These are phyloP conservation scores for Lamprotornis superbus DNA, from an alignment of 2,113 vertebrate species.

Conservation along the genomic window DNA sequence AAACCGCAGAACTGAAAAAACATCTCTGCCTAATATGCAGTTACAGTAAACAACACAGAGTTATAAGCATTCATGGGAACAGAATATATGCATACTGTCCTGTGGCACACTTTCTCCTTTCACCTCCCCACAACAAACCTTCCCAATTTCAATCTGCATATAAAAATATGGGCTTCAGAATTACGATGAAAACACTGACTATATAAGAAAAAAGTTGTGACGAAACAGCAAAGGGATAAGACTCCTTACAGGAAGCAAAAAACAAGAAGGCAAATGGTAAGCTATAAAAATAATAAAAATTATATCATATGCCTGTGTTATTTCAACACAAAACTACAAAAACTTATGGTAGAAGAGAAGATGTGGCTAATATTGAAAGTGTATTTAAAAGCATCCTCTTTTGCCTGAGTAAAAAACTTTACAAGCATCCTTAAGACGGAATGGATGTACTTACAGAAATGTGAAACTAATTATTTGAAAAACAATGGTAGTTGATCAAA, in stretches of 20 bases:
- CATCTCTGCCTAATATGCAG: background rate
- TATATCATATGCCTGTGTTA: background rate
- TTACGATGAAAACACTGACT: background rate
- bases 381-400: background rate
- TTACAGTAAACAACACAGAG: background rate
- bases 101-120: background rate
- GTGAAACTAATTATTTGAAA: background rate
- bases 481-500: background rate
- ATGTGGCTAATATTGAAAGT: background rate
- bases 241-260: background rate
- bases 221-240: background rate
- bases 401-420: background rate
- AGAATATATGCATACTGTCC: background rate
- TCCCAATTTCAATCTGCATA: background rate
- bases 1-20: background rate
- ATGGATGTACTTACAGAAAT: background rate
- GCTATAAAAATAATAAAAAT: background rate
- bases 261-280: background rate
- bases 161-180: background rate
- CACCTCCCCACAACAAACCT: background rate
- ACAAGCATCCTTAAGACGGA: background rate
- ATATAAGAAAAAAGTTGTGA: background rate
- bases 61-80: background rate
- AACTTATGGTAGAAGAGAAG: background rate
- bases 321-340: background rate